Conservation (phyloP, 2,113 vertebrate species). For the Poicephalus meyeri region DNA sequence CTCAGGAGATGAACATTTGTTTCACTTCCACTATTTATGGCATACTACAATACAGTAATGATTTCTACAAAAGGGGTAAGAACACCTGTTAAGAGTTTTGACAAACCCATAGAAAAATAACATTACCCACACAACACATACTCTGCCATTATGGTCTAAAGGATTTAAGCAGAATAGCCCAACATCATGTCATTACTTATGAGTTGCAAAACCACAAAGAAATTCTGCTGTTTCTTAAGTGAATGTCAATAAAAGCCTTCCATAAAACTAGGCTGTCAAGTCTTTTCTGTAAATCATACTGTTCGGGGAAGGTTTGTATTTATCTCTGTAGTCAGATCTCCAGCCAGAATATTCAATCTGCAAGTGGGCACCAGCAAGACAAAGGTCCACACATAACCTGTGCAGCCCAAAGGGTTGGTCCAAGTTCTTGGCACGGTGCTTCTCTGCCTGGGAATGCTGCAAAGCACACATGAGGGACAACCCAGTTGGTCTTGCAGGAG, state of each 20-base stretch:
- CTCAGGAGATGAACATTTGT: background rate
- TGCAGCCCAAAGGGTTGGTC: background rate
- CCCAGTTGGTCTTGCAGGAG: background rate
- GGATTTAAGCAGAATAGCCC: background rate
- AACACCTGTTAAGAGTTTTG: background rate
- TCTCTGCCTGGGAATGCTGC: background rate
- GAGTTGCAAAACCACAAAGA: slow-evolving; percentile 5
- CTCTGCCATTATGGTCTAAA: background rate
- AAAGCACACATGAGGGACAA: rapidly evolving
- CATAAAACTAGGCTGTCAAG: background rate
- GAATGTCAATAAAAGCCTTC: background rate
- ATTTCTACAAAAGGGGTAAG: background rate
- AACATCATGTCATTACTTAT: background rate
- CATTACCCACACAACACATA: background rate
- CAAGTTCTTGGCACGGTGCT: rapidly evolving
- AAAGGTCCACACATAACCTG: background rate
- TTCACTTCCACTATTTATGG: background rate
- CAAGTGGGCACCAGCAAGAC: background rate
- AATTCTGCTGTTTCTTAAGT: background rate
- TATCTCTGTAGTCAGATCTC: background rate
- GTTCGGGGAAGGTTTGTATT: rapidly evolving
- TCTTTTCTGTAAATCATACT: background rate
- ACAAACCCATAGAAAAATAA: background rate
- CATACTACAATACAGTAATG: background rate
- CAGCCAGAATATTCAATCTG: background rate